These are phyloP conservation scores for Conomelus anceps DNA, from an alignment of 2,888 invertebrate genomes.

Conservation along the genomic window DNA sequence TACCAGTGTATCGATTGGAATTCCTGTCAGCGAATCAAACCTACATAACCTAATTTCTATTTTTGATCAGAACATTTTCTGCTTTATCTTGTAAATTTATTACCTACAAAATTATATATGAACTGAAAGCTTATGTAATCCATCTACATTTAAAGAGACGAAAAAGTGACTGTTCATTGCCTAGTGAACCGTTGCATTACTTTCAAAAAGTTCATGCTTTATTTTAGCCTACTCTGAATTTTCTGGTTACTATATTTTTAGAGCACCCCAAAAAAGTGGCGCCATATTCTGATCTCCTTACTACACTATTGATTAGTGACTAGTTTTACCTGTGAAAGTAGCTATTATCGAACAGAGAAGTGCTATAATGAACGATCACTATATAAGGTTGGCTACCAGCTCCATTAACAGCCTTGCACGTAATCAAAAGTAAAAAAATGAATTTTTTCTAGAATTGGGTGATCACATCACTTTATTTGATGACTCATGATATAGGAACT, in stretches of 20 bases:
- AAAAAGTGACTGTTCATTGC: not conserved
- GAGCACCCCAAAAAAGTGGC: not conserved
- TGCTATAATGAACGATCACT: not conserved
- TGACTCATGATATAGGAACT: not conserved
- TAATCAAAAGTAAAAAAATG: not conserved
- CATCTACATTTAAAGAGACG: not conserved
- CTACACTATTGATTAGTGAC: not conserved
- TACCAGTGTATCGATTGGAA: too few relatives aligned
- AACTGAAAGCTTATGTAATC: not conserved
- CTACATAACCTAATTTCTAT: too few relatives aligned
- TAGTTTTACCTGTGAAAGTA: not conserved
- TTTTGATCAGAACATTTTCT: not conserved
- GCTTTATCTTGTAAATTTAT: not conserved
- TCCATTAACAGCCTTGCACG: not conserved
- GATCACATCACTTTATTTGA: not conserved
- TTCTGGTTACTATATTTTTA: not conserved
- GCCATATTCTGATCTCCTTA: not conserved
- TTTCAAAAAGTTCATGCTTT: not conserved
- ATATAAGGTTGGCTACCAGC: not conserved
- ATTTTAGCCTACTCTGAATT: not conserved
- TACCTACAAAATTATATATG: not conserved
- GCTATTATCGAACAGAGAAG: not conserved
- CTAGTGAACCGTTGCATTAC: not conserved
- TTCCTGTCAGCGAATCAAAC: too few relatives aligned
- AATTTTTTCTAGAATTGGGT: not conserved